Base-by-base conservation (phyloP, 2,797 vertebrate species). In the Nyctalus aviator region DNA sequence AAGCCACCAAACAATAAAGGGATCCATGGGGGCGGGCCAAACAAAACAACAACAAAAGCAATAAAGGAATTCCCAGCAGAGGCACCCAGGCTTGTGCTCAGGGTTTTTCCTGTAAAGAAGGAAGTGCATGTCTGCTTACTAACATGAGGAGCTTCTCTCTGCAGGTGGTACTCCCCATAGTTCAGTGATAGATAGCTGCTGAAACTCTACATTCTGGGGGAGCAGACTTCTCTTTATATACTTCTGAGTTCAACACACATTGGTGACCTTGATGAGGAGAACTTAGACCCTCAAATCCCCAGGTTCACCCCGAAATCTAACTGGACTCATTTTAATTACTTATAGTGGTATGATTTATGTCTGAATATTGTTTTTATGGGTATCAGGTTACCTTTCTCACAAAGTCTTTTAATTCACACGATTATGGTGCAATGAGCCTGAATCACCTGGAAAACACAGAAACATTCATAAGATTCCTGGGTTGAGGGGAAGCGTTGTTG, bases 301-400 rank as follows among this genome's bases (percentile, higher is more conserved):
- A 73, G 53, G 96, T 69, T 37, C 64, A 59, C 64, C 71, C 84
- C 92, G 89, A 92, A 94, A 89, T 91, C 10, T 0, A 13, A 81
- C 88, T 88, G 92, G 91, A 88, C 77, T 66, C 53, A 71, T 92
- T 97, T 95, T 94, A 32, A 18, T 73, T 97, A 93, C 93, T 85
- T 90, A 57, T 32, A 94, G 77, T 81, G 84, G 93, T 37, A 10
- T 95, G 87, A 96, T 93, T 89, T 72, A 89, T 78, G 76, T 62
- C 71, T 79, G 81, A 81, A 55, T 57, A 41, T 92, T 50, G n/a
- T 81, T 84, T 90, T 87, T 87, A 72, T 20, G 27, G 75, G 11
- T 37, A 86, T 89, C 50, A 81, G 46, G 18, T 84, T 86, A 32
- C 27, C 72, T 82, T 94, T 88, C 76, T 95, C 55, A 81, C 25